These are phyloP conservation scores for Cyrtonyx montezumae DNA, from an alignment of 2,113 vertebrate genomes.

Conservation along the genomic window DNA sequence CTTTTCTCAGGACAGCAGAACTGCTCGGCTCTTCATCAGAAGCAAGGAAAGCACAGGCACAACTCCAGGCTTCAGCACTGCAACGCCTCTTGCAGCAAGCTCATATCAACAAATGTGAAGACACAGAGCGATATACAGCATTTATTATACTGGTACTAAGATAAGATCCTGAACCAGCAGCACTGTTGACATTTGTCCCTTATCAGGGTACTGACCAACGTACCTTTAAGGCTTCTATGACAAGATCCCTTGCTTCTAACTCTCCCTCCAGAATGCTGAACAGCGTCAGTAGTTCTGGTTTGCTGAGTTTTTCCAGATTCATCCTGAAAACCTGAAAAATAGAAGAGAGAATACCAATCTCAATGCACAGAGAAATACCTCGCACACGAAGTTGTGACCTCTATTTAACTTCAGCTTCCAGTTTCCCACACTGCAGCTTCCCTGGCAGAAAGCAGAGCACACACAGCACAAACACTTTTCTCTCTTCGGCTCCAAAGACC, in stretches of 20 bases:
- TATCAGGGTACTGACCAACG: not conserved
- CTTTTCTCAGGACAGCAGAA: not conserved
- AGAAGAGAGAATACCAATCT: not conserved
- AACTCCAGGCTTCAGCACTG: not conserved
- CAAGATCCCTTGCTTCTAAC: slow-evolving; percentile 93
- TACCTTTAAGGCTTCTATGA: slow-evolving; percentile 97
- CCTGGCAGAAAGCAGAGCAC: not conserved
- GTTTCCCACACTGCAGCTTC: not conserved
- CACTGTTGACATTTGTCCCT: not conserved
- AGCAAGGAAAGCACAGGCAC: rapidly evolving
- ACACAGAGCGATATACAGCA: not conserved
- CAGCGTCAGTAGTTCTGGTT: slow-evolving; percentile 91
- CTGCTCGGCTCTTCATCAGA: not conserved
- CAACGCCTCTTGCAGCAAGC: not conserved
- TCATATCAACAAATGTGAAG: not conserved
- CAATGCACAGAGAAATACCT: too few relatives aligned
- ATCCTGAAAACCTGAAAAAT: slow-evolving; percentile 86
- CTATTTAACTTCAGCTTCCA: not conserved
- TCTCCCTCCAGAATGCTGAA: slow-evolving; percentile 97
- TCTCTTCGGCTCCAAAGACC: not conserved
- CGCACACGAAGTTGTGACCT: not conserved
- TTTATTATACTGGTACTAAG: not conserved
- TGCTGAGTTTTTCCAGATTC: slow-evolving; percentile 96
- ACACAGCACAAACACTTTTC: not conserved
- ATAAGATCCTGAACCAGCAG: not conserved